These are phyloP conservation scores for Pygoscelis adeliae DNA, from an alignment of 2,113 vertebrate species.

Conservation along the genomic window DNA sequence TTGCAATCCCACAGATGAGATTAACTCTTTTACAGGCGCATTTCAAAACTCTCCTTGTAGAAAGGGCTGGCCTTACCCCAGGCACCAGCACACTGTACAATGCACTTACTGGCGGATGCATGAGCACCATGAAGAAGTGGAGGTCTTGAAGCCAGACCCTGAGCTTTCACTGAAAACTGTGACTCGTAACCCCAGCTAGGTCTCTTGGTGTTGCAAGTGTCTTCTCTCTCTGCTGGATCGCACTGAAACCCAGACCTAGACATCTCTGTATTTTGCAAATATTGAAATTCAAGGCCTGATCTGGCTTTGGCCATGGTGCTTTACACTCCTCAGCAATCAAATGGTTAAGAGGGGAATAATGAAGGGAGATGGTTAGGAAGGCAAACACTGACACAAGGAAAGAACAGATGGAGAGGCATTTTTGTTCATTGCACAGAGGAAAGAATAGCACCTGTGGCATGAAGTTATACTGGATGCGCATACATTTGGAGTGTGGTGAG, in stretches of 20 bases:
- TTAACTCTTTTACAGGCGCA: background rate
- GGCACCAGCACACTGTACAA: background rate
- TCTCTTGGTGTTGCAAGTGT: background rate
- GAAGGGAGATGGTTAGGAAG: background rate
- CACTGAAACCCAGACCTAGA: background rate
- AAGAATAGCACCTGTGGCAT: background rate
- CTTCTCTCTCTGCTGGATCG: background rate
- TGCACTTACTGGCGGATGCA: background rate
- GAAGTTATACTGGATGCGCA: background rate
- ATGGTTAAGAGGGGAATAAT: background rate
- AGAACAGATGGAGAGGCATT: background rate
- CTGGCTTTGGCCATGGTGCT: background rate
- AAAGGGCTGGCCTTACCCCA: background rate
- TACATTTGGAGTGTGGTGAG: background rate
- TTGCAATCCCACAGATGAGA: background rate
- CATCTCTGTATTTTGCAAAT: background rate
- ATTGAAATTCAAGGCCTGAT: background rate
- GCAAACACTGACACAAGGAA: background rate
- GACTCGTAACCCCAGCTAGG: background rate
- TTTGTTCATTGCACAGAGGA: background rate
- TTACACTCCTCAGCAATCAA: background rate
- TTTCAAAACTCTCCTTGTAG: background rate
- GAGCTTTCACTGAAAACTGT: background rate
- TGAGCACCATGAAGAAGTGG: rapidly evolving
- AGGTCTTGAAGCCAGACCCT: background rate